Evolutionary conservation across 30 jellyfish, hydroid and myxozoan genomes (phyloP).

Genomic region (Cassiopea xamachana): DNA sequence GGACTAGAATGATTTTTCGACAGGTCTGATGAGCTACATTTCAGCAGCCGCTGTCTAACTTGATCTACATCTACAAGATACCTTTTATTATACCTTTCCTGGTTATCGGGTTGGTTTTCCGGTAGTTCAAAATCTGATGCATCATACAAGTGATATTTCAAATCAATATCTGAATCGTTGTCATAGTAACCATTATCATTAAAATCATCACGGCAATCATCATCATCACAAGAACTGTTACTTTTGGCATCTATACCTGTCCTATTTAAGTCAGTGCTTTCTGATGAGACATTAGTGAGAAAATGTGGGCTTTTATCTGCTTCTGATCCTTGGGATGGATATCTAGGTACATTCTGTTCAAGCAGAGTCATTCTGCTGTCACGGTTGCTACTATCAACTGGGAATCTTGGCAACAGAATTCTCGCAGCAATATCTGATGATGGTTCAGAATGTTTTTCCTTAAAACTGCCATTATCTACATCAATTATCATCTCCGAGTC

Average conservation of each 20-base stretch:
- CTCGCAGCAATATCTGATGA: conserved; percentile 9
- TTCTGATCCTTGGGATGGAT: not conserved
- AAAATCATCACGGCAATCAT: too few relatives aligned
- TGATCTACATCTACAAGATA: not conserved
- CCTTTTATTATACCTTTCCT: not conserved
- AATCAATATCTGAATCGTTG: conserved; percentile 24
- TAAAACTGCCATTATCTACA: not conserved
- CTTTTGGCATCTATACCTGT: not conserved
- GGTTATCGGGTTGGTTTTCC: not conserved
- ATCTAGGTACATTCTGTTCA: not conserved
- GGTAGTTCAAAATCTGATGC: conserved; percentile 12
- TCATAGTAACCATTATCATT: not conserved
- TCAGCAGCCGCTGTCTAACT: not conserved
- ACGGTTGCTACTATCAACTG: not conserved
- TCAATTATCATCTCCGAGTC: not conserved
- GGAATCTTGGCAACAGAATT: conserved; percentile 23
- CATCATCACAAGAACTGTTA: conserved; percentile 4
- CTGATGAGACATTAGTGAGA: conserved; percentile 4
- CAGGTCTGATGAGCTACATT: not conserved
- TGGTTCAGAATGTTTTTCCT: not conserved
- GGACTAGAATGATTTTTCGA: not conserved
- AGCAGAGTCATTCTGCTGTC: not conserved
- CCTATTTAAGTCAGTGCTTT: not conserved
- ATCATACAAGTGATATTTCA: conserved; percentile 23
- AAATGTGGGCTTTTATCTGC: conserved; percentile 24